Evolutionary conservation across 2,888 invertebrate species (phyloP).

Genomic region (Mamestra brassicae): DNA sequence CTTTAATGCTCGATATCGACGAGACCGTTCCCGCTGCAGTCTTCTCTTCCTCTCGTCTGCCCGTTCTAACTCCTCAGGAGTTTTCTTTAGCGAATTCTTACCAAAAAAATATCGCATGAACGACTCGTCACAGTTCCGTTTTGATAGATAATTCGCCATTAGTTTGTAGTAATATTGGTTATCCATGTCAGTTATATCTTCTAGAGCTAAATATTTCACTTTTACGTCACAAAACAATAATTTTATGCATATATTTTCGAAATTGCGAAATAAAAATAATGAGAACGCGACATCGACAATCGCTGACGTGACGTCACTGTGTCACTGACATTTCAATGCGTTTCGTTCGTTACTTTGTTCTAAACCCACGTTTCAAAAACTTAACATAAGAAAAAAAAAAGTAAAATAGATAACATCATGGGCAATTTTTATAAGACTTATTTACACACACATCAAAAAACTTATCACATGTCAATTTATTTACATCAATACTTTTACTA

Average conservation of each 20-base stretch:
- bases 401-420: too few species aligned
- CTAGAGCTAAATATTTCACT: slow-evolving; percentile 27
- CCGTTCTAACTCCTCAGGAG: slow-evolving; percentile 86
- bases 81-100: slow-evolving; percentile 86
- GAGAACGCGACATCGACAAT: slow-evolving; percentile 83
- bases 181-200: slow-evolving; percentile 77
- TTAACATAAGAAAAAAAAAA: not conserved
- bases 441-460: too few species aligned
- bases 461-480: too few species aligned
- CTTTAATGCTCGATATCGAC: slow-evolving; percentile 86
- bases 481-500: too few species aligned
- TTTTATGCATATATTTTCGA: slow-evolving; percentile 74
- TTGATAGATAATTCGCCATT: slow-evolving; percentile 88
- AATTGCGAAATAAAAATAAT: slow-evolving; percentile 89
- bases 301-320: slow-evolving; percentile 84
- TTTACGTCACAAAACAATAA: slow-evolving; percentile 61
- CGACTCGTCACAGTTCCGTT: slow-evolving; percentile 89
- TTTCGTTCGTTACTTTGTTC: slow-evolving; percentile 50
- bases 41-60: slow-evolving; percentile 87
- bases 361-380: not conserved
- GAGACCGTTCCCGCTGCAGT: slow-evolving; percentile 85
- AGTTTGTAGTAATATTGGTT: slow-evolving; percentile 89
- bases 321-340: slow-evolving; percentile 67
- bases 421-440: too few species aligned
- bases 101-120: slow-evolving; percentile 89